phyloP scores from a whole-genome alignment of 2,888 invertebrate genomes.

The Caenorhabditis sp. region DNA sequence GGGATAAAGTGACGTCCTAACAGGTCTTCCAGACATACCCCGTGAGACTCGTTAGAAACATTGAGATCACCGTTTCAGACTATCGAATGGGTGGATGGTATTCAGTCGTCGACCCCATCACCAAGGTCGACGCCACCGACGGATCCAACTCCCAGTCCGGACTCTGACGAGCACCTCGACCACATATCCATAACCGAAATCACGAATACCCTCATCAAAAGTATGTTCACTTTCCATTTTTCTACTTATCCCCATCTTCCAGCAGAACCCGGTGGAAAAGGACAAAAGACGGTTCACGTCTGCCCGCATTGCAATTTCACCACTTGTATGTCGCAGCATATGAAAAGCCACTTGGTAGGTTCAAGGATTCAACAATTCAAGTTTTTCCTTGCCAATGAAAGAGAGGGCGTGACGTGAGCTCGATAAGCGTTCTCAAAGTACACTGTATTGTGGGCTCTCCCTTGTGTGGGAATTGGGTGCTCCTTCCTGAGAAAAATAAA shows the following conservation, averaged over 20 bases:
- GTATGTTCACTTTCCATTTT: slow-evolving; percentile 17
- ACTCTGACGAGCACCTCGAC: slow-evolving; percentile 30
- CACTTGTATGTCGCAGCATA: slow-evolving; percentile 78
- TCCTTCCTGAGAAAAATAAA: slow-evolving; percentile 1
- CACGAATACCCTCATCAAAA: slow-evolving; percentile 38
- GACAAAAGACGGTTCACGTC: slow-evolving; percentile 67
- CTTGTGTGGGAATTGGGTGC: slow-evolving; percentile 1
- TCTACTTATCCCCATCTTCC: neutral
- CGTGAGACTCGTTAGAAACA: slow-evolving; percentile 24
- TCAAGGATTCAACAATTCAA: slow-evolving; percentile 24
- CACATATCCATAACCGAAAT: slow-evolving; percentile 42
- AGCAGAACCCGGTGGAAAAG: slow-evolving; percentile 45
- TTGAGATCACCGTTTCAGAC: slow-evolving; percentile 59
- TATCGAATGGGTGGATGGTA: slow-evolving; percentile 62
- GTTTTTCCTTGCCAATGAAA: neutral
- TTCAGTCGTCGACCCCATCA: slow-evolving; percentile 58
- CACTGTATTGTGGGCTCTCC: slow-evolving; percentile 27
- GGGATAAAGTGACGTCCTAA: slow-evolving; percentile 40
- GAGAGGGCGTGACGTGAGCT: slow-evolving; percentile 16
- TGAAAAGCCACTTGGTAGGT: slow-evolving; percentile 78
- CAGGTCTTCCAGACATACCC: slow-evolving; percentile 51
- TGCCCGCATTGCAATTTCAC: slow-evolving; percentile 79
- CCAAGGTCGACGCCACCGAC: slow-evolving; percentile 55
- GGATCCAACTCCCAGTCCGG: slow-evolving; percentile 56
- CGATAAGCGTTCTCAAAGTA: slow-evolving; percentile 10